Base-by-base conservation (phyloP, 2,888 invertebrate genomes). In the Tiliacea citrago region DNA sequence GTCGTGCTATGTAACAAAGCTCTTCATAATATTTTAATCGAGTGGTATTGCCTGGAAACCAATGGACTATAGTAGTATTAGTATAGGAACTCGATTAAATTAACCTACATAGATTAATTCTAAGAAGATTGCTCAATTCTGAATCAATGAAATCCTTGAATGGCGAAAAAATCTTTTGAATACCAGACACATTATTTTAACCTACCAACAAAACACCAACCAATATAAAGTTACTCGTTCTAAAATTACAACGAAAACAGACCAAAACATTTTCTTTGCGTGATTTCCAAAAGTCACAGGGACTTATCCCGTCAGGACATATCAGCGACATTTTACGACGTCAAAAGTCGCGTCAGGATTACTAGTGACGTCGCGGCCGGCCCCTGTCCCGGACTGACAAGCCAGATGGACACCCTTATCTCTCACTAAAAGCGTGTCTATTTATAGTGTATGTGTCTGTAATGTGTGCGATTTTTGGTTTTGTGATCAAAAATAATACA, bases 341-440 rank as follows among this genome's bases (percentile, higher is more conserved):
- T 86, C 89, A 89, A 83, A 89, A 88, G 90, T 90, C 88, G 74
- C 84, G 85, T 85, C 88, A 82, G 90, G 90, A 90, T 90, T 90
- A 90, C 81, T 79, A 66, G 83, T 84, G 88, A 84, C 87, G 79
- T 81, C 85, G 79, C 80, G 88, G 85, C 86, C 78, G 84, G 83
- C 86, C 88, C 83, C 84, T 88, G 88, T 90, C 90, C 85, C 69
- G 68, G 73, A 82, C 83, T 86, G 88, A 89, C 89, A 85, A 70
- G 79, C 76, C 69, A 76, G 84, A 90, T 89, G 90, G 90, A 89
- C 90, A 88, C 87, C 87, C 86, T 88, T 85, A 88, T 88, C 90
- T 86, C 83, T 84, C 76, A 80, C 83, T 88, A 86, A 88, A 87
- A 84, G 88, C 82, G 66, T 81, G 77, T 79, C 82, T 86, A 86